A percentile compares a stretch with the other conserved stretches of the same genome.
Conservation (phyloP, 2,888 invertebrate species). For the Noctua janthina region DNA sequence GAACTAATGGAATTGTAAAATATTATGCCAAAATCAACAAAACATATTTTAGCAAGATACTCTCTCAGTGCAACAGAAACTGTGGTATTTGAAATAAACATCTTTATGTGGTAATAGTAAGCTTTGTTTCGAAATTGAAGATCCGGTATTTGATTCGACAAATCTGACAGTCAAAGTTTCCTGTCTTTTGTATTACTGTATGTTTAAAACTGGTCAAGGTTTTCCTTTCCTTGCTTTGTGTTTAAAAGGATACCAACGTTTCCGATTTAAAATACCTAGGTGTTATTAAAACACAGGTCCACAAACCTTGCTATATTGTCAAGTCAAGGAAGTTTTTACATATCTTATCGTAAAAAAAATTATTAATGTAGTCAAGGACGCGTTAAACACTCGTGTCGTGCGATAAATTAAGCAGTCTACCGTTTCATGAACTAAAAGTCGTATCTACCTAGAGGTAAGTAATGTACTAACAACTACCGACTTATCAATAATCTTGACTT, state of each 20-base stretch:
- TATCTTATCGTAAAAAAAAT: slow-evolving; percentile 23
- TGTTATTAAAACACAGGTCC: not conserved
- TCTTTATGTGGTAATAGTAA: slow-evolving; percentile 33
- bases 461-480: not conserved
- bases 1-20: slow-evolving; percentile 21
- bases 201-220: slow-evolving; percentile 6
- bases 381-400: slow-evolving; percentile 3
- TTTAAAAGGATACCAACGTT: not conserved
- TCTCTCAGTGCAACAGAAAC: slow-evolving; percentile 12
- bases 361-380: slow-evolving; percentile 35
- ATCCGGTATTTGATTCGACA: slow-evolving; percentile 4
- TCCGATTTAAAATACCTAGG: not conserved
- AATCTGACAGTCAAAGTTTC: not conserved
- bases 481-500: not conserved
- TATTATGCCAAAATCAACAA: slow-evolving; percentile 47
- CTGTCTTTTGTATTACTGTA: not conserved
- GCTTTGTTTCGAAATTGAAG: not conserved
- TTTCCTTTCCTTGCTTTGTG: not conserved
- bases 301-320: not conserved
- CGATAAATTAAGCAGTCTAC: slow-evolving; percentile 16
- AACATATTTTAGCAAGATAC: slow-evolving; percentile 8
- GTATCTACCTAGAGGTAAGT: not conserved
- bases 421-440: slow-evolving; percentile 4
- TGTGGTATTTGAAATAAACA: slow-evolving; percentile 13
- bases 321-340: slow-evolving; percentile 17